Evolutionary conservation across 2,113 vertebrate species (phyloP).

Genomic region (Actinemys pallida): DNA sequence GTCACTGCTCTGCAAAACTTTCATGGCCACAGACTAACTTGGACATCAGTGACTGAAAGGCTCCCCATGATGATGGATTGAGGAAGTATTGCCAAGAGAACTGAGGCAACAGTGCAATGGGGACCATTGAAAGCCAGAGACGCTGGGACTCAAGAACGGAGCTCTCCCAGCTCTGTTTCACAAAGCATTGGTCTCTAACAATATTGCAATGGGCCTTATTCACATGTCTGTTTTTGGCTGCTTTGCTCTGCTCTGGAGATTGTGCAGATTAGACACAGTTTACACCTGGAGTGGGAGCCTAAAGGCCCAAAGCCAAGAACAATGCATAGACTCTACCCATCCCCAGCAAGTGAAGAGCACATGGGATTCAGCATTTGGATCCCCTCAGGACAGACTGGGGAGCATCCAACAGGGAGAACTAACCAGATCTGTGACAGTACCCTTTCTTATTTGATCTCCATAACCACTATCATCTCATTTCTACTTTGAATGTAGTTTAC

Average conservation of each 20-base stretch:
- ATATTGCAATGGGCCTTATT: neutral
- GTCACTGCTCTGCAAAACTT: neutral
- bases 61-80: neutral
- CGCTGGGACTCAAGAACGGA: fast-evolving
- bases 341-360: neutral
- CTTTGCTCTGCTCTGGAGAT: neutral
- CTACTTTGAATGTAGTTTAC: neutral
- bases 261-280: neutral
- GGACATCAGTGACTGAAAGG: neutral
- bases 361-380: neutral
- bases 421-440: neutral
- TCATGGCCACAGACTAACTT: neutral
- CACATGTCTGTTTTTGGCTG: fast-evolving
- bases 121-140: neutral
- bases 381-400: too few relatives aligned
- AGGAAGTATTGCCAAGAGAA: neutral
- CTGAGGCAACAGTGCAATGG: fast-evolving
- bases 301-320: neutral
- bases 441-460: constrained; percentile 28
- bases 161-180: neutral
- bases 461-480: neutral
- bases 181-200: fast-evolving
- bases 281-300: neutral
- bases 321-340: neutral
- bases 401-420: neutral